Conservation (phyloP, 2,797 vertebrate genomes). For the Rhynchotus rufescens region DNA sequence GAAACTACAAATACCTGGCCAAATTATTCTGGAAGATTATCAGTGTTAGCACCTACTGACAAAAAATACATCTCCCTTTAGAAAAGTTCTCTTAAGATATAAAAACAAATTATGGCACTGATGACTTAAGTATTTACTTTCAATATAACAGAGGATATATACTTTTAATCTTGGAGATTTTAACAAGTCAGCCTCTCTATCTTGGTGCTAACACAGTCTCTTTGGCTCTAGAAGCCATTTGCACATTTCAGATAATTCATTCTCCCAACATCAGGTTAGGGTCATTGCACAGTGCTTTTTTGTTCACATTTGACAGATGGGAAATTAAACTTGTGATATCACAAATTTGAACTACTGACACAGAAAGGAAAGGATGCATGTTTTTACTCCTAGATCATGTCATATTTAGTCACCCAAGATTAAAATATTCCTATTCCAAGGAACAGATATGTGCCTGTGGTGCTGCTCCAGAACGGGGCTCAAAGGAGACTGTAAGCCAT, state of each 20-base stretch:
- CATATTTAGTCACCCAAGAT: background rate
- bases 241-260: background rate
- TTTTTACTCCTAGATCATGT: background rate
- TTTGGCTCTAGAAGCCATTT: background rate
- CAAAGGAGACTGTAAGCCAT: background rate
- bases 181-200: background rate
- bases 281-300: background rate
- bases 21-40: conserved; percentile 42
- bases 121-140: conserved; percentile 23
- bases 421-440: background rate
- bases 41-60: background rate
- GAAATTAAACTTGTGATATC: background rate
- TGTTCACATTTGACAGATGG: background rate
- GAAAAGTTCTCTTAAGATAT: conserved; percentile 39
- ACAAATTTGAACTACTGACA: background rate
- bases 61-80: conserved; percentile 8
- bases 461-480: background rate
- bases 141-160: background rate
- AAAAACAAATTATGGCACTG: conserved; percentile 32
- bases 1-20: background rate
- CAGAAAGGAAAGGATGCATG: background rate
- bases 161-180: conserved; percentile 2
- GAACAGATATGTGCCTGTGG: background rate
- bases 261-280: background rate
- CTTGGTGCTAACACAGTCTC: background rate